Percentiles rank a stretch among this genome's conserved stretches.
These are phyloP conservation scores for Sebastes iracundus DNA, from an alignment of 2,797 vertebrate species.

Conservation along the genomic window DNA sequence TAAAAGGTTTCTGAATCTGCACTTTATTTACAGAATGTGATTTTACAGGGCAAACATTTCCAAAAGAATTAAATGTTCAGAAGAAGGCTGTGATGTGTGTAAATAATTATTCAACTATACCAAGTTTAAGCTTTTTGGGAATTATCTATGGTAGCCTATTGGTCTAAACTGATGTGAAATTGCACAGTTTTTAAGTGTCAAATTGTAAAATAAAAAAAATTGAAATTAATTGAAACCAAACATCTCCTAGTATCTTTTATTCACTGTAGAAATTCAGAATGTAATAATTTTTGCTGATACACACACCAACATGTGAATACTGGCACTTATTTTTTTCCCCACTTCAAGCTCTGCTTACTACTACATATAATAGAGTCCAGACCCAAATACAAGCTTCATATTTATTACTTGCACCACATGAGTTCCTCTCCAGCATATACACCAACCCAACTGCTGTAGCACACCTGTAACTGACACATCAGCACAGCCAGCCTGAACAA, in stretches of 20 bases:
- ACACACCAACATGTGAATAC: not conserved
- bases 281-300: not conserved
- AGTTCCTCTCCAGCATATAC: not conserved
- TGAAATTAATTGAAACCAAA: not conserved
- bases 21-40: not conserved
- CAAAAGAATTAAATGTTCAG: not conserved
- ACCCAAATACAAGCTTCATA: not conserved
- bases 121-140: not conserved
- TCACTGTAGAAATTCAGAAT: not conserved
- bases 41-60: not conserved
- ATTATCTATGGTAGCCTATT: not conserved
- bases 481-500: not conserved
- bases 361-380: not conserved
- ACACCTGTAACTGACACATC: not conserved
- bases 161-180: not conserved
- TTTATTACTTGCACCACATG: not conserved
- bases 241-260: not conserved
- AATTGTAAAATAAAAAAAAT: too few species aligned
- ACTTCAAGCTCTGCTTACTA: not conserved
- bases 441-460: not conserved
- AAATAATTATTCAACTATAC: not conserved
- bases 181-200: too few species aligned
- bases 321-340: not conserved
- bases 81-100: not conserved
- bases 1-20: not conserved